Base-by-base conservation (phyloP, 2,113 vertebrate species). In the Lamprologus tigripictilis region DNA sequence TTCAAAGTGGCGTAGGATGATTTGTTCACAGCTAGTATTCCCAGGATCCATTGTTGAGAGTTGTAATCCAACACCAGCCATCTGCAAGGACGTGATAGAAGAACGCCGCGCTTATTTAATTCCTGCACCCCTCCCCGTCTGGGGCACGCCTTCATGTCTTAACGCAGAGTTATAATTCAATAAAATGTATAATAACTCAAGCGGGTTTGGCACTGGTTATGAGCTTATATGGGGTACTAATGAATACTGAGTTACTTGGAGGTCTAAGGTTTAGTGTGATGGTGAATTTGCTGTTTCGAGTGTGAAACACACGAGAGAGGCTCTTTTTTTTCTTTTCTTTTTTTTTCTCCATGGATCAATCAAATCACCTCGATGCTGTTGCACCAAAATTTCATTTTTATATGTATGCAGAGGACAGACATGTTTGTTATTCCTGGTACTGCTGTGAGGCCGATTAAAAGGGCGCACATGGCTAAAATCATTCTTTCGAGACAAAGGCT, bases 61-160 rank as follows among this genome's bases (percentile, higher is more conserved):
- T 23, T 31, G 96, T 94, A 96, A 97, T 83, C 90, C 86, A 90
- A 96, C 90, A 93, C 96, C 78, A 54, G 88, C 87, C 96, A 96
- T 96, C 95, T 96, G 95, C 88, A 58, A 58, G 91, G 94, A 96
- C 89, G 95, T 96, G 96, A 96, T 95, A 90, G 93, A 82, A 91
- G 93, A 90, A 71, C 79, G 87, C 83, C 82, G 86, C 80, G 89
- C 92, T 94, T 80, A 88, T 94, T 95, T 92, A 80, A 91, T 55
- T 91, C 86, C 82, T 79, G 40, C 88, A 83, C 76, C 55, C 66
- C 58, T 33, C 47, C 21, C 66, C 13, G 45, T 87, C 88, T 86
- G 87, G 87, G 91, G 49, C 49, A 5, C 78, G 78, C 73, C 89
- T 81, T 76, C 71, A 3, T 31, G 88, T 57, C 89, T 91, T 90